These are phyloP conservation scores for Plectus sambesii DNA, from an alignment of 1,140 invertebrate species.

Conservation along the genomic window DNA sequence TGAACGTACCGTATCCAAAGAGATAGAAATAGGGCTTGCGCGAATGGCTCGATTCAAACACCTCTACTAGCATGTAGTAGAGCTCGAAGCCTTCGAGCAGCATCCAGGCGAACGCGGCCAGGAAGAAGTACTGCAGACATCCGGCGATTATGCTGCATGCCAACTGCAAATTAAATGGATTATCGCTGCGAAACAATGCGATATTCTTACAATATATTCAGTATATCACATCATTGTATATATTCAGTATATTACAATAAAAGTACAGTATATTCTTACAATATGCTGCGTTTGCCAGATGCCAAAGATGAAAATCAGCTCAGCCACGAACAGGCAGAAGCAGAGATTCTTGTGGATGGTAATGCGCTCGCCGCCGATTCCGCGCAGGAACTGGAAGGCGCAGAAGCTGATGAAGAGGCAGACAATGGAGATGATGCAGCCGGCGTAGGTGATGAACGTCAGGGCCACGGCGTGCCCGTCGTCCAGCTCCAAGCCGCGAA, in stretches of 20 bases:
- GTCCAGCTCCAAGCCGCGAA: slow-evolving; percentile 32
- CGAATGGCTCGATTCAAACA: slow-evolving; percentile 70
- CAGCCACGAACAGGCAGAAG: slow-evolving; percentile 73
- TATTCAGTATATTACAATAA: too few species aligned
- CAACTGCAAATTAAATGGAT: too few species aligned
- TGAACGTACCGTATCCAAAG: too few species aligned
- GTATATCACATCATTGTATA: too few species aligned
- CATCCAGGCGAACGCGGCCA: slow-evolving; percentile 91
- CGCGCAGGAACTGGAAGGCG: slow-evolving; percentile 57
- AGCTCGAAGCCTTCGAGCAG: slow-evolving; percentile 71
- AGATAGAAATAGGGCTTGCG: too few species aligned
- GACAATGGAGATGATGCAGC: slow-evolving; percentile 71
- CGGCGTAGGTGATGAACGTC: slow-evolving; percentile 68
- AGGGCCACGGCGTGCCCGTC: slow-evolving; percentile 53
- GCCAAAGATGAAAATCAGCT: slow-evolving; percentile 77
- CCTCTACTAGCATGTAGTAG: slow-evolving; percentile 84
- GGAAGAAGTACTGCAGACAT: slow-evolving; percentile 81
- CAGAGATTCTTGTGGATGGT: slow-evolving; percentile 90
- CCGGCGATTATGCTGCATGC: slow-evolving; percentile 79
- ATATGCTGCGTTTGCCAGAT: slow-evolving; percentile 72
- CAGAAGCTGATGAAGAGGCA: slow-evolving; percentile 70
- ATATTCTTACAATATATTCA: too few species aligned
- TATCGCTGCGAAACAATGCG: too few species aligned
- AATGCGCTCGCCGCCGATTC: slow-evolving; percentile 59
- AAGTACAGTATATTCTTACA: too few species aligned